A percentile compares a stretch with the other conserved stretches of the same genome.
Evolutionary conservation across 2,797 vertebrate species (phyloP).

Genomic region (Eurystomus glaucurus): DNA sequence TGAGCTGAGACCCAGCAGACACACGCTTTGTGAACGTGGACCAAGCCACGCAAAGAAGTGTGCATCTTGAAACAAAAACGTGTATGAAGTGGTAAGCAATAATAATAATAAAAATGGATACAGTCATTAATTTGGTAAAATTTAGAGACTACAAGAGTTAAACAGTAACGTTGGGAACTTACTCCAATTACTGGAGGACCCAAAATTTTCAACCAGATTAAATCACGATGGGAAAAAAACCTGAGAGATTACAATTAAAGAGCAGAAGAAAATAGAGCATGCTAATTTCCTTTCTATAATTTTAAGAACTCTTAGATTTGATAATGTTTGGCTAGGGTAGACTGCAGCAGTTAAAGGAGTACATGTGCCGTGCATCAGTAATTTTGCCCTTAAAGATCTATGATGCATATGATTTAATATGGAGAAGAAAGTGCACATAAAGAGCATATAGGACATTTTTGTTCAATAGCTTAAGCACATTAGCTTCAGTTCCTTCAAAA

Average conservation of each 20-base stretch:
- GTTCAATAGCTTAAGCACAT: constrained; percentile 13
- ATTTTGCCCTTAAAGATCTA: constrained; percentile 53
- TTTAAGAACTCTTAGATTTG: not conserved
- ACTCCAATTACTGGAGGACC: rapidly evolving
- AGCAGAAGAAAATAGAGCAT: not conserved
- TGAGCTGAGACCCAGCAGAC: not conserved
- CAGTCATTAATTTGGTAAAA: not conserved
- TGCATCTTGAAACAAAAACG: not conserved
- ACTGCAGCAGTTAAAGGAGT: not conserved
- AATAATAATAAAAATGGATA: not conserved
- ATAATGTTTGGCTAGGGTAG: not conserved
- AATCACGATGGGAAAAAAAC: not conserved
- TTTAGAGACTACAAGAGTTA: not conserved
- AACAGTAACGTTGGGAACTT: not conserved
- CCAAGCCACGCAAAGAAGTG: not conserved
- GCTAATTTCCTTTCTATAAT: not conserved
- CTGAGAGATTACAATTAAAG: not conserved
- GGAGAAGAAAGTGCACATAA: constrained; percentile 27
- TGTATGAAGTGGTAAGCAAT: not conserved
- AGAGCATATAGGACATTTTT: constrained; percentile 45
- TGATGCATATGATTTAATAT: constrained; percentile 62
- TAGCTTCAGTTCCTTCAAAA: constrained; percentile 19
- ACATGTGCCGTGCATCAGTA: not conserved
- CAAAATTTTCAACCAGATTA: not conserved
- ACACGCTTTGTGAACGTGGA: not conserved